Percentiles rank a stretch among this genome's conserved stretches.
Evolutionary conservation across 2,113 vertebrate species (phyloP).

Genomic region (Mola mola): DNA sequence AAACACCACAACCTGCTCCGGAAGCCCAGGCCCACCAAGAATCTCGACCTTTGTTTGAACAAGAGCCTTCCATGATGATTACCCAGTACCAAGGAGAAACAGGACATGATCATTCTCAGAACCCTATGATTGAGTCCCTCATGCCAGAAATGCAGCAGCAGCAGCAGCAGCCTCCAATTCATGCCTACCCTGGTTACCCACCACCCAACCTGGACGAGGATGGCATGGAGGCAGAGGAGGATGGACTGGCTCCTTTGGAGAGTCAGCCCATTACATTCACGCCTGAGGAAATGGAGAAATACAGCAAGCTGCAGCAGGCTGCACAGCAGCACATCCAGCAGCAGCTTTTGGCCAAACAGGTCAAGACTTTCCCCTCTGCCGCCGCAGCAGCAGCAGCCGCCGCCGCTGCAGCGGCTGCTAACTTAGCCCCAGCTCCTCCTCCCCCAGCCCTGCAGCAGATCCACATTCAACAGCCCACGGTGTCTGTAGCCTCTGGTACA

Average conservation of each 20-base stretch:
- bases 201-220: constrained; percentile 86
- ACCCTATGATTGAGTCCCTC: constrained; percentile 83
- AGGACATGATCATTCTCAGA: constrained; percentile 75
- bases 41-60: constrained; percentile 71
- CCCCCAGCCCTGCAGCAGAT: constrained; percentile 90
- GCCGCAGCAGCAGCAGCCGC: constrained; percentile 81
- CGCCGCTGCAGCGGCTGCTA: constrained; percentile 75
- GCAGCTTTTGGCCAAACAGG: constrained; percentile 96
- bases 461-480: constrained; percentile 93
- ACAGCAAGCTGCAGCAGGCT: constrained; percentile 97
- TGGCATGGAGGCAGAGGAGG: constrained; percentile 88
- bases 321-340: constrained; percentile 99
- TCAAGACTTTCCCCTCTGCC: constrained; percentile 91
- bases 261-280: constrained; percentile 99
- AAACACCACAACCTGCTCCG: constrained; percentile 51
- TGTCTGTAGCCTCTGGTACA: constrained; percentile 87
- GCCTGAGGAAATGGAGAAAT: constrained; percentile 98
- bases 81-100: constrained; percentile 76
- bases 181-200: constrained; percentile 86
- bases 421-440: constrained; percentile 78
- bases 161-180: constrained; percentile 77
- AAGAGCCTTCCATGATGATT: constrained; percentile 75
- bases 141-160: constrained; percentile 84
- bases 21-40: constrained; percentile 81
- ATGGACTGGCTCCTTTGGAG: constrained; percentile 92